A percentile compares a stretch with the other conserved stretches of the same genome.
phyloP scores from a whole-genome alignment of 1,140 invertebrate genomes.

The Dryas iulia region DNA sequence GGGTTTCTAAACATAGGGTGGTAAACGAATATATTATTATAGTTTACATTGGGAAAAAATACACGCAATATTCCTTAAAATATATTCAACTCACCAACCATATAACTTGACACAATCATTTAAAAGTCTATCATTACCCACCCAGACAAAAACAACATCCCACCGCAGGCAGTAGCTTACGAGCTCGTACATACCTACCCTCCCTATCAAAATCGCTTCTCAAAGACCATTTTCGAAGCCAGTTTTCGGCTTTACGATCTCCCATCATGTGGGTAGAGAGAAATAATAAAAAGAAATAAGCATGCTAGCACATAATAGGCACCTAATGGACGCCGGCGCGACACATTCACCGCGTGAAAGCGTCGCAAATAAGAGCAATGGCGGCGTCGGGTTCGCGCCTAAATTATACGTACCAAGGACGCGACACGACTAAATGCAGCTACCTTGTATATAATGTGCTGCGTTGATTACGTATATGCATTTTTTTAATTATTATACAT shows the following conservation, averaged over 20 bases:
- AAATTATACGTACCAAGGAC: slow-evolving; percentile 45
- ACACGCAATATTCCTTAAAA: too few relatives aligned
- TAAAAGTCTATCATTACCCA: too few relatives aligned
- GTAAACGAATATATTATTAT: too few relatives aligned
- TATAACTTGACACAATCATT: too few relatives aligned
- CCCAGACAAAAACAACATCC: too few relatives aligned
- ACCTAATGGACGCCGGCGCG: slow-evolving; percentile 62
- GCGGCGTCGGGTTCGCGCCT: slow-evolving; percentile 46
- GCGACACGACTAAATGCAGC: background rate
- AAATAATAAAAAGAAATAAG: slow-evolving; percentile 35
- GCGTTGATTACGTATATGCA: too few relatives aligned
- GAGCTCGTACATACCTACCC: too few relatives aligned
- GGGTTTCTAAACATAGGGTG: too few relatives aligned
- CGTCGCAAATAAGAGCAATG: slow-evolving; percentile 54
- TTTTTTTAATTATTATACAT: too few relatives aligned
- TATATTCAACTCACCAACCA: too few relatives aligned
- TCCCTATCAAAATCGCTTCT: background rate
- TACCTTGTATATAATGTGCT: background rate
- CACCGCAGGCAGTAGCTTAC: too few relatives aligned
- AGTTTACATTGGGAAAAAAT: too few relatives aligned
- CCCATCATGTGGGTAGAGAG: background rate
- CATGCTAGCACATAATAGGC: slow-evolving; percentile 59
- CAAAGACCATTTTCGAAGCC: background rate
- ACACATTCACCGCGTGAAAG: slow-evolving; percentile 63
- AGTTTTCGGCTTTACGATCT: background rate